Evolutionary conservation across 2,888 invertebrate species (phyloP).

Genomic region (Patella depressa): DNA sequence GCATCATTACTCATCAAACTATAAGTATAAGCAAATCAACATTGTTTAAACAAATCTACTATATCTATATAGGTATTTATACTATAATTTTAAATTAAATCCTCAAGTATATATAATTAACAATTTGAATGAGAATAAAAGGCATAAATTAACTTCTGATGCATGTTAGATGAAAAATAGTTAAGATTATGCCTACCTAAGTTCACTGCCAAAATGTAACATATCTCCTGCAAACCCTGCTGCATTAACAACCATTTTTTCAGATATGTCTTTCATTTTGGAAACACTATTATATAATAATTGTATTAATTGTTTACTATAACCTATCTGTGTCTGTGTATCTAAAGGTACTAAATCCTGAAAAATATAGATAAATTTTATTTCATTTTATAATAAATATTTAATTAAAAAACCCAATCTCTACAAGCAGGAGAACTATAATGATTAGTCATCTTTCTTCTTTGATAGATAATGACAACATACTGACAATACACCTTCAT

Average conservation of each 20-base stretch:
- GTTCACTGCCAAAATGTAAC: constrained; percentile 68
- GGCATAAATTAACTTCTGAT: too few species aligned
- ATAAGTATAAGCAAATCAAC: constrained; percentile 35
- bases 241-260: constrained; percentile 67
- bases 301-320: constrained; percentile 68
- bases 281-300: constrained; percentile 61
- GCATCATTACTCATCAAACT: constrained; percentile 63
- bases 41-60: too few species aligned
- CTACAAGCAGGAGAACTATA: too few species aligned
- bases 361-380: constrained; percentile 18
- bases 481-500: too few species aligned
- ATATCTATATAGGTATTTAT: too few species aligned
- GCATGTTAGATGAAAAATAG: not conserved
- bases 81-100: too few species aligned
- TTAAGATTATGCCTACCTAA: constrained; percentile 57
- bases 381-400: not conserved
- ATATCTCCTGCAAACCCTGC: constrained; percentile 69
- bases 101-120: too few species aligned
- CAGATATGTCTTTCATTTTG: constrained; percentile 68
- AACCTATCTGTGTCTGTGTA: constrained; percentile 68
- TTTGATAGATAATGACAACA: too few species aligned
- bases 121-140: too few species aligned
- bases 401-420: too few species aligned
- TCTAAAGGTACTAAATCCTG: constrained; percentile 71
- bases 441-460: too few species aligned